These are phyloP conservation scores for Trematomus bernacchii DNA, from an alignment of 2,797 vertebrate genomes.

Conservation along the genomic window DNA sequence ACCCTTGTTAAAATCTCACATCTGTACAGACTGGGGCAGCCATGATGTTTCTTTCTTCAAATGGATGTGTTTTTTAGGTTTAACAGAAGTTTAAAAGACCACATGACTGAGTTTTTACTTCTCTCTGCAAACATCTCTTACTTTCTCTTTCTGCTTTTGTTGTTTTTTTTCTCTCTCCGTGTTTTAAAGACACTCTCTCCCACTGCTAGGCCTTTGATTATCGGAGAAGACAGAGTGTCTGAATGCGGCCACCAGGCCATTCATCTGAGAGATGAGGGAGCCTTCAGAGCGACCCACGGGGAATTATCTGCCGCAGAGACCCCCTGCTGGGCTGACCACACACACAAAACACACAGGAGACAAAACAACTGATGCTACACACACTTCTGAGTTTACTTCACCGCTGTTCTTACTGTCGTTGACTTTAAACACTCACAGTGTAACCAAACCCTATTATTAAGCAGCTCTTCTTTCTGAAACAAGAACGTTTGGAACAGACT, in stretches of 20 bases:
- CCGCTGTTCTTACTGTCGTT: background rate
- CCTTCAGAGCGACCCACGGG: constrained; percentile 44
- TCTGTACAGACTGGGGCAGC: background rate
- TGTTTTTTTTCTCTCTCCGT: background rate
- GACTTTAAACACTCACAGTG: background rate
- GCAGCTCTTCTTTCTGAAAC: background rate
- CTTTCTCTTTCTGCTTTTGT: constrained; percentile 1
- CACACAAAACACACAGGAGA: constrained; percentile 32
- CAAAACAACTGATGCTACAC: constrained; percentile 38
- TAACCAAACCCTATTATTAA: background rate
- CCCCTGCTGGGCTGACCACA: constrained; percentile 54
- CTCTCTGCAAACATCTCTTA: constrained; percentile 11
- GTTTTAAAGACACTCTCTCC: constrained; percentile 39
- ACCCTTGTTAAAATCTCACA: constrained; percentile 2
- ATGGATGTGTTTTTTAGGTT: background rate
- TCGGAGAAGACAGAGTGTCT: constrained; percentile 70
- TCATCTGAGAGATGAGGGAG: constrained; percentile 75
- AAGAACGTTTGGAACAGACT: background rate
- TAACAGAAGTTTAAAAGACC: background rate
- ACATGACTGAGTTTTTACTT: constrained; percentile 17
- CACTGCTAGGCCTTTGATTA: constrained; percentile 70
- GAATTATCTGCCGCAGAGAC: constrained; percentile 65
- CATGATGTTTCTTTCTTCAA: too few relatives aligned
- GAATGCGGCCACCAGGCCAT: constrained; percentile 70
- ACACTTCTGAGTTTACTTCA: background rate